These are phyloP conservation scores for Scopus umbretta DNA, from an alignment of 2,113 vertebrate genomes.

Conservation along the genomic window DNA sequence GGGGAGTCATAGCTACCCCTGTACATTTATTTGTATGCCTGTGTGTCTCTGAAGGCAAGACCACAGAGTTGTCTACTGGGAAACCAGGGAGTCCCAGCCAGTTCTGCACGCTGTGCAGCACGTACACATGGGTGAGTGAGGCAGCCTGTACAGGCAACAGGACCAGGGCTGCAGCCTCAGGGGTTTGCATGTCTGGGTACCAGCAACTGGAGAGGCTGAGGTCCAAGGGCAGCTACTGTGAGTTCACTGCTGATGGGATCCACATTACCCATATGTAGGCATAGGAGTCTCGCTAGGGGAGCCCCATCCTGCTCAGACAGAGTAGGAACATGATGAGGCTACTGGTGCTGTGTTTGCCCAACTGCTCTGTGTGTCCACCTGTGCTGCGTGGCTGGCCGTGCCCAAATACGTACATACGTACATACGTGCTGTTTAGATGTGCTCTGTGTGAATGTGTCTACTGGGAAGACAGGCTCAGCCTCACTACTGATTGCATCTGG, in stretches of 20 bases:
- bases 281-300: neutral
- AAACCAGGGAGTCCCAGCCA: neutral
- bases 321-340: neutral
- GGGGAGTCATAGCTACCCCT: neutral
- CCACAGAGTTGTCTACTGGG: neutral
- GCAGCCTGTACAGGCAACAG: neutral
- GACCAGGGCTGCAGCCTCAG: neutral
- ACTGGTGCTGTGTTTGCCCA: neutral
- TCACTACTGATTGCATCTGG: neutral
- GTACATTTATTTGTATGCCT: no score
- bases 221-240: neutral
- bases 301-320: neutral
- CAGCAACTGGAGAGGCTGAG: neutral
- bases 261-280: fast-evolving
- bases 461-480: neutral
- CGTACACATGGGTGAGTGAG: neutral
- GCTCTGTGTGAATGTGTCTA: neutral
- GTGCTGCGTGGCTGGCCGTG: neutral
- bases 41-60: neutral
- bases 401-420: neutral
- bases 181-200: neutral
- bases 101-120: neutral
- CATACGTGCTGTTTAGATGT: neutral
- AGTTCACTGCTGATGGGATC: neutral
- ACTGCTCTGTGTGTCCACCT: neutral